Base-by-base conservation (phyloP, 2,797 vertebrate genomes). In the Pelodytes ibericus region DNA sequence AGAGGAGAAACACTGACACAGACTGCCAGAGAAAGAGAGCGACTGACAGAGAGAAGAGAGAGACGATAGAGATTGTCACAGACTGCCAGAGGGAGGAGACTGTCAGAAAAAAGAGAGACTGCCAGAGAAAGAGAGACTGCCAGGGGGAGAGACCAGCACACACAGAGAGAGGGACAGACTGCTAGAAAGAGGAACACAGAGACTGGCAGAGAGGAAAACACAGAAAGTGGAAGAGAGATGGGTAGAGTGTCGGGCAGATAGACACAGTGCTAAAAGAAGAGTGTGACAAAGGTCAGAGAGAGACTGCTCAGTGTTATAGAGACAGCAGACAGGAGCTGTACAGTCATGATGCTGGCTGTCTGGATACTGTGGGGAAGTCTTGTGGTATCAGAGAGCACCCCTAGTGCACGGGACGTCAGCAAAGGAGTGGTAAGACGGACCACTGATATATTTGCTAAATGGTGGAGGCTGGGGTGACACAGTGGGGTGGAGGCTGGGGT, bases 341-440 rank as follows among this genome's bases (percentile, higher is more conserved):
- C 13, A 36, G 33, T 6, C 22, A 71, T 71, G 2, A 31, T 49
- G 62, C 31, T 64, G 36, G 13, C 2, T 6, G 3, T 24, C 29
- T 61, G 73, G 63, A 33, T 75, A 15, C 41, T 75, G 39, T 67
- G 56, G 4, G 27, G 27, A 27, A 33, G 27, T 2, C 27, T 68
- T 26, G 29, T 10, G 1, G 16, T 49, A 26, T 16, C 39, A 5
- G 56, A 41, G 56, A 22, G 73, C 27, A 39, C 4, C 22, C 56
- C 73, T 2, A 75, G n/a, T 8, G 36, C 20, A n/a, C 44, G 10
- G 3, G 36, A 75, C n/a, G 39, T 68, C 73, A 75, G 64, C 73
- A 25, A 67, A 67, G 56, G 64, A 20, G 18, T 75, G 73, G 73
- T 75, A 16, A 64, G 61, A 2, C n/a, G n/a, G n/a, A n/a, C n/a